Conservation (phyloP, 2,797 vertebrate species). For the Apogon talboti region DNA sequence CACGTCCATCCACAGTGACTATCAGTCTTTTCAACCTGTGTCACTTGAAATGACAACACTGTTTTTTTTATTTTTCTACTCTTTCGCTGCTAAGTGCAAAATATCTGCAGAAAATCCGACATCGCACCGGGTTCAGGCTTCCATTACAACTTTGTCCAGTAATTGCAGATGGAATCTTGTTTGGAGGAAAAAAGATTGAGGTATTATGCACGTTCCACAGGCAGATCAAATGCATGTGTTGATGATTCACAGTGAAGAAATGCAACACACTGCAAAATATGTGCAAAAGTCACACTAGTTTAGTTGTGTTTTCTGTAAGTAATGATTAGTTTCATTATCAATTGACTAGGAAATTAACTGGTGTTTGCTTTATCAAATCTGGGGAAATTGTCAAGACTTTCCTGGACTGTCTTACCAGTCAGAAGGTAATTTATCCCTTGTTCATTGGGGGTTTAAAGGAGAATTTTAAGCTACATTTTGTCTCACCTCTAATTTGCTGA, state of each 20-base stretch:
- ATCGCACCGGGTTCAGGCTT: conserved; percentile 8
- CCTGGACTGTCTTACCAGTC: no score
- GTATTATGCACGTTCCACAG: background rate
- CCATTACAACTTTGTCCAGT: no score
- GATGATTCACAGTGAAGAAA: conserved; percentile 1
- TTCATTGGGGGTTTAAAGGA: no score
- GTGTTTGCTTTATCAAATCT: no score
- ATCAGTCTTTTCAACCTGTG: conserved; percentile 24
- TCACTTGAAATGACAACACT: background rate
- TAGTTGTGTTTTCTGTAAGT: no score
- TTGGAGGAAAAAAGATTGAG: background rate
- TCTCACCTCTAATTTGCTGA: no score
- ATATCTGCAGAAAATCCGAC: conserved; percentile 25
- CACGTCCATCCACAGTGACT: conserved; percentile 26
- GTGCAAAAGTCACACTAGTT: no score
- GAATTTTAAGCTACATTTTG: no score
- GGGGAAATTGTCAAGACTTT: no score
- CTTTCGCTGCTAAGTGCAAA: conserved; percentile 1
- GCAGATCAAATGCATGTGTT: background rate
- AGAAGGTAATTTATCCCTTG: no score
- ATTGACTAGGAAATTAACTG: no score
- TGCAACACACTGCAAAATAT: background rate
- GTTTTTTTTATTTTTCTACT: conserved; percentile 17
- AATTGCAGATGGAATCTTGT: background rate
- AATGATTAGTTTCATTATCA: no score